Percentiles rank a stretch among this genome's conserved stretches.
Conservation (phyloP, 2,797 vertebrate species). For the Sylvilagus floridanus region DNA sequence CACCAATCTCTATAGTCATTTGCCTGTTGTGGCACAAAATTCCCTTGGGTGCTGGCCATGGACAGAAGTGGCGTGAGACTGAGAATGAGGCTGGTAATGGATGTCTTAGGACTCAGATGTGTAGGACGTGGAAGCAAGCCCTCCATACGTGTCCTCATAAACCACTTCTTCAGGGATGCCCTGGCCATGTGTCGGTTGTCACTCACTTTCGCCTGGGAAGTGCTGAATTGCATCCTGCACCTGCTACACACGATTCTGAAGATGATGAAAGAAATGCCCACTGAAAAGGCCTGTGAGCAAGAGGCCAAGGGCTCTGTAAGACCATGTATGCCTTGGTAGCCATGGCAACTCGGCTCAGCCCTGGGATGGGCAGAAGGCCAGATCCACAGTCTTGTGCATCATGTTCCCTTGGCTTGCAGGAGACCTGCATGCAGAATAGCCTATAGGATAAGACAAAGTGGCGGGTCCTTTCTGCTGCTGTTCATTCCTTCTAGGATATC, state of each 20-base stretch:
- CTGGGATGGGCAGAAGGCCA: neutral
- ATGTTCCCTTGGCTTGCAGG: neutral
- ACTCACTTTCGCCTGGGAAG: neutral
- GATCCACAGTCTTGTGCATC: neutral
- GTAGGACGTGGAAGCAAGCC: neutral
- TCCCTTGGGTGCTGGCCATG: neutral
- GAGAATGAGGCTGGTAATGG: neutral
- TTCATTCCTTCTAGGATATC: neutral
- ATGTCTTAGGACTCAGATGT: neutral
- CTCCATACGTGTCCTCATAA: rapidly evolving
- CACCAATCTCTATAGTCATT: neutral
- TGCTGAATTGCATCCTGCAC: neutral
- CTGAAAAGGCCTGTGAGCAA: neutral
- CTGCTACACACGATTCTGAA: neutral
- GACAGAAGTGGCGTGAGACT: neutral
- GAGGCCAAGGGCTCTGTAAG: neutral
- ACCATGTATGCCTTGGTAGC: neutral
- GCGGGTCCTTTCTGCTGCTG: neutral
- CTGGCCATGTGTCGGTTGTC: rapidly evolving
- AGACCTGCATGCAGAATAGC: neutral
- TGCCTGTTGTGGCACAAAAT: neutral
- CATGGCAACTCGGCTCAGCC: neutral
- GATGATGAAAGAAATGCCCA: neutral
- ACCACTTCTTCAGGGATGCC: neutral
- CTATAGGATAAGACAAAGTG: neutral